These are phyloP conservation scores for Hippocampus guttulatus DNA, from an alignment of 2,113 vertebrate genomes.

Conservation along the genomic window DNA sequence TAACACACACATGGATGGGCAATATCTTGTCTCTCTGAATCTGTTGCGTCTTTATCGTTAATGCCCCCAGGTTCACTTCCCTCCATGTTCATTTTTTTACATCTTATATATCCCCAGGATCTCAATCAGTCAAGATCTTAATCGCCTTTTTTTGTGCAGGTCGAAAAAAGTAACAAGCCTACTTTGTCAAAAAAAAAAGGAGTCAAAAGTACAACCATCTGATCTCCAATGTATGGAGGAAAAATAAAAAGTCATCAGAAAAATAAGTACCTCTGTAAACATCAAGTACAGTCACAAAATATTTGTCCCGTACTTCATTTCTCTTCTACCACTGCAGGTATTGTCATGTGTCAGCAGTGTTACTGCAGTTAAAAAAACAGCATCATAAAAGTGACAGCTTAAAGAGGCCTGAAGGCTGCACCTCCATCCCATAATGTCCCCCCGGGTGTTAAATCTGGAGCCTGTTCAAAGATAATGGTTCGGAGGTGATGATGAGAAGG, in stretches of 20 bases:
- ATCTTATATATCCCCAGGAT: not conserved
- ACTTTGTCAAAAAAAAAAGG: no score
- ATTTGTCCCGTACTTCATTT: not conserved
- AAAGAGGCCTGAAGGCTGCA: not conserved
- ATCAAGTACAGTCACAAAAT: not conserved
- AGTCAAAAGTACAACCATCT: not conserved
- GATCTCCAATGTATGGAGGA: not conserved
- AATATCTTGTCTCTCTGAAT: no score
- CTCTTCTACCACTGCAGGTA: not conserved
- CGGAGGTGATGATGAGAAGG: conserved; percentile 30
- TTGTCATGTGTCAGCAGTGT: not conserved
- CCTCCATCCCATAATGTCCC: conserved; percentile 25
- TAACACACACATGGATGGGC: no score
- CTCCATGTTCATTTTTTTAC: no score
- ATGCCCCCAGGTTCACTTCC: no score
- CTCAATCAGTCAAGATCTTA: not conserved
- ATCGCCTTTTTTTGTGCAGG: not conserved
- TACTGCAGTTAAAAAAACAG: not conserved
- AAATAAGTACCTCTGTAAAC: not conserved
- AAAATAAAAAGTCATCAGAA: no score
- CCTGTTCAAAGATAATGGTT: conserved; percentile 34
- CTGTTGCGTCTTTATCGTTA: no score
- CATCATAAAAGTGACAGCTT: not conserved
- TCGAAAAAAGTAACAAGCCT: no score
- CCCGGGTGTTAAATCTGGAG: conserved; percentile 40